Evolutionary conservation across 2,888 invertebrate species (phyloP), one percentile per base, ranked within the genome.

Genomic region (Epinotia ramella): DNA sequence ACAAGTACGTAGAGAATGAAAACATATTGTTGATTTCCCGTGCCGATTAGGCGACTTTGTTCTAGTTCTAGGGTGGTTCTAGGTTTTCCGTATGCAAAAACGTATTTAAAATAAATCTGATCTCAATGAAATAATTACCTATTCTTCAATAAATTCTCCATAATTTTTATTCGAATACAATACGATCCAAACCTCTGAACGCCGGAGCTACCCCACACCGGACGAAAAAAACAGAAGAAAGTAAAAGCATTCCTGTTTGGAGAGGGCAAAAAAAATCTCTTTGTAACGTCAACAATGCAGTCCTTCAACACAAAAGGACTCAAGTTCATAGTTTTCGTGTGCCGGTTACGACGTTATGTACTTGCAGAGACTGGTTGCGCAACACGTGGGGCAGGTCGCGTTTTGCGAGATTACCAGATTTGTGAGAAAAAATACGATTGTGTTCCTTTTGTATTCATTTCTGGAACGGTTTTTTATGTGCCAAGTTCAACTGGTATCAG

Each of bases 171-270:
- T 40, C 40, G 9, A 40, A 40, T 40, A 9, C 7, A 33, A 40
- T 40, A 40, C 40, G 40, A 40, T 40, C 40, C 40, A 40, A 40
- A 53, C n/a, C 65, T 5, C 11, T 80, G 78, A 84, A 79, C 82
- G 71, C 57, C 63, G 6, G 44, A 76, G 53, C 56, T 81, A 73
- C 77, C 77, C 80, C 77, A 60, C 72, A 73, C 44, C 62, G 75
- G 77, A 78, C 64, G 68, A 79, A 84, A 84, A 89, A 87, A 87
- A 79, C 81, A 73, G 81, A 89, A 87, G 91, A 92, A 94, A 93
- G 93, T 92, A 91, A 92, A 87, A 92, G 87, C 89, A 84, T 89
- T 89, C 87, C 87, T 87, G 87, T 88, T 86, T 81, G 81, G 79
- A 83, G 70, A 73, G 63, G 69, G 73, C 78, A 83, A 80, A 84